phyloP scores from a whole-genome alignment of 2,888 invertebrate genomes.

The Eledone cirrhosa region DNA sequence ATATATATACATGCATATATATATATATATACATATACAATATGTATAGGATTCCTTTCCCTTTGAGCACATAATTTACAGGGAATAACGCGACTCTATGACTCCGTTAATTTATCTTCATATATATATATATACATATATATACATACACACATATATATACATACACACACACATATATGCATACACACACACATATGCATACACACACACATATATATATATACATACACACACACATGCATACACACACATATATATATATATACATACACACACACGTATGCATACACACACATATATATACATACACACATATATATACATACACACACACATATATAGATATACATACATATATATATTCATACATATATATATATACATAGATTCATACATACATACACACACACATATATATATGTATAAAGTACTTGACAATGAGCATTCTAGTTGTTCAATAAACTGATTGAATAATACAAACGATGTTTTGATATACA shows the following conservation, averaged over 20 bases:
- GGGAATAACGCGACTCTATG: too few species aligned
- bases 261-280: background rate
- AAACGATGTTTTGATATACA: too few species aligned
- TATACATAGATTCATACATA: background rate
- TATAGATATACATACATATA: background rate
- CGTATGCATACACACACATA: background rate
- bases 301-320: background rate
- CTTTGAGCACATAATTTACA: too few species aligned
- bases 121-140: background rate
- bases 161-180: slow-evolving; percentile 1
- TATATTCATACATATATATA: background rate
- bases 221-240: background rate
- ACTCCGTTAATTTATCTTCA: too few species aligned
- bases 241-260: background rate
- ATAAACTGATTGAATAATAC: too few species aligned
- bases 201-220: background rate
- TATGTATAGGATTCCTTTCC: too few species aligned
- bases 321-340: background rate
- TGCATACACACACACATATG: background rate
- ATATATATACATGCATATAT: background rate
- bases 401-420: background rate
- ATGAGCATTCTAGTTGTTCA: too few species aligned
- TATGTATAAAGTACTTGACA: too few species aligned
- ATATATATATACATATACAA: background rate
- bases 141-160: background rate